Percentiles rank a stretch among this genome's conserved stretches.
Conservation (phyloP, 2,888 invertebrate genomes). For the Protonemura montana region DNA sequence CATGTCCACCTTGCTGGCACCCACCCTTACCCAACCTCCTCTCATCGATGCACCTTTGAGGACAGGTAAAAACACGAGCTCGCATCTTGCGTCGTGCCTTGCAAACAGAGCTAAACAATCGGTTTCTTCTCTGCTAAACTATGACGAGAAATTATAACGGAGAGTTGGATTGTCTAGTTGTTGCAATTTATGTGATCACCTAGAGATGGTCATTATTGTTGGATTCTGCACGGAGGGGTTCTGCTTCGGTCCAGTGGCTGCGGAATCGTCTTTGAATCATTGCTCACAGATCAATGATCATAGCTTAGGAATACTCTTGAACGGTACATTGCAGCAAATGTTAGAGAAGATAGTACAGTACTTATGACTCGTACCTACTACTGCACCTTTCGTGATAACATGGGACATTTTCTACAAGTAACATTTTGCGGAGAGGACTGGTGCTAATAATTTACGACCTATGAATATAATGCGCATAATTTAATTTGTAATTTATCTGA, state of each 20-base stretch:
- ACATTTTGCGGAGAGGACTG: neutral
- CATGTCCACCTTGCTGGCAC: neutral
- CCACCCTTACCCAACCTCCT: neutral
- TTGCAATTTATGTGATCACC: slow-evolving; percentile 26
- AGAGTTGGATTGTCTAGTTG: neutral
- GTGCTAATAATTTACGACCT: neutral
- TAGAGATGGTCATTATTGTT: neutral
- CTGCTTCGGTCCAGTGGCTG: neutral
- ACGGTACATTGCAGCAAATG: neutral
- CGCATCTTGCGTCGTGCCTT: neutral
- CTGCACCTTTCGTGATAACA: neutral
- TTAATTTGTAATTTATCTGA: neutral
- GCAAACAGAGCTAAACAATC: neutral
- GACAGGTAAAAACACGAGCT: neutral
- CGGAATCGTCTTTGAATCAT: slow-evolving; percentile 7
- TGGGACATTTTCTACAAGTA: neutral
- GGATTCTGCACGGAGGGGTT: slow-evolving; percentile 4
- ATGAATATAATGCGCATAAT: neutral
- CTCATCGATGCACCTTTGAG: neutral
- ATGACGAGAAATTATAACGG: slow-evolving; percentile 7
- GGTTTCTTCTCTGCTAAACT: neutral
- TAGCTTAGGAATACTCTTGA: neutral
- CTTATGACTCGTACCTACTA: neutral
- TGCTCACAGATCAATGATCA: slow-evolving; percentile 12
- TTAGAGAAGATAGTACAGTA: neutral